These are phyloP conservation scores for Ormyrus rosae DNA, from an alignment of 2,888 invertebrate genomes.

Conservation along the genomic window DNA sequence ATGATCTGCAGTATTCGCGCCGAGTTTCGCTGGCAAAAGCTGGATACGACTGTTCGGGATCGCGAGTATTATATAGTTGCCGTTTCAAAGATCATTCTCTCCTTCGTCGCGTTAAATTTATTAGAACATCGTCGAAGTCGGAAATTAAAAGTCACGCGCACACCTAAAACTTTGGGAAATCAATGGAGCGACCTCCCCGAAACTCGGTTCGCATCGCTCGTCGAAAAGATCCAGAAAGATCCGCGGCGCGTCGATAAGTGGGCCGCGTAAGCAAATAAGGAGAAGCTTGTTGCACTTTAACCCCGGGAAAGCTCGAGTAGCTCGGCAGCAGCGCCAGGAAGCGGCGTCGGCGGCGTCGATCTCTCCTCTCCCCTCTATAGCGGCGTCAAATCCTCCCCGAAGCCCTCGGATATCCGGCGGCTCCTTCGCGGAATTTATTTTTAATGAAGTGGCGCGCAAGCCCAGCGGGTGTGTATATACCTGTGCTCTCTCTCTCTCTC, in stretches of 20 bases:
- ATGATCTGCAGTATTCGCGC: too few relatives aligned
- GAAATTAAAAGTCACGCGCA: too few relatives aligned
- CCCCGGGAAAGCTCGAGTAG: not conserved
- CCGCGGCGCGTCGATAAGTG: not conserved
- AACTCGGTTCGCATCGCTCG: too few relatives aligned
- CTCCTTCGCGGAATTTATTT: slow-evolving; percentile 77
- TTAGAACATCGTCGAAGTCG: too few relatives aligned
- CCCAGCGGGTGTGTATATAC: slow-evolving; percentile 32
- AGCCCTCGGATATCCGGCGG: slow-evolving; percentile 75
- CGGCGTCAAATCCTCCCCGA: slow-evolving; percentile 75
- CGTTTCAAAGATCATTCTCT: too few relatives aligned
- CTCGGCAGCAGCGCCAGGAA: slow-evolving; percentile 52
- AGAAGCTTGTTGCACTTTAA: slow-evolving; percentile 49
- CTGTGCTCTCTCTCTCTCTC: not conserved
- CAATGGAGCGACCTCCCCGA: too few relatives aligned
- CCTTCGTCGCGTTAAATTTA: too few relatives aligned
- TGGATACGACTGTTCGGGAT: too few relatives aligned
- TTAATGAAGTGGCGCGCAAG: slow-evolving; percentile 77
- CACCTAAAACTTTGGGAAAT: too few relatives aligned
- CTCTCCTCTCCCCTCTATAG: slow-evolving; percentile 33
- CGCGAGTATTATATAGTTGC: too few relatives aligned
- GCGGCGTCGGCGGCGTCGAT: slow-evolving; percentile 63
- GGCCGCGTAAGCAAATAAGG: not conserved
- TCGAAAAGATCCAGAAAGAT: not conserved
- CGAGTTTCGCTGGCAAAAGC: too few relatives aligned